Conservation (phyloP, 2,888 invertebrate genomes). For the Pegoplata infirma region DNA sequence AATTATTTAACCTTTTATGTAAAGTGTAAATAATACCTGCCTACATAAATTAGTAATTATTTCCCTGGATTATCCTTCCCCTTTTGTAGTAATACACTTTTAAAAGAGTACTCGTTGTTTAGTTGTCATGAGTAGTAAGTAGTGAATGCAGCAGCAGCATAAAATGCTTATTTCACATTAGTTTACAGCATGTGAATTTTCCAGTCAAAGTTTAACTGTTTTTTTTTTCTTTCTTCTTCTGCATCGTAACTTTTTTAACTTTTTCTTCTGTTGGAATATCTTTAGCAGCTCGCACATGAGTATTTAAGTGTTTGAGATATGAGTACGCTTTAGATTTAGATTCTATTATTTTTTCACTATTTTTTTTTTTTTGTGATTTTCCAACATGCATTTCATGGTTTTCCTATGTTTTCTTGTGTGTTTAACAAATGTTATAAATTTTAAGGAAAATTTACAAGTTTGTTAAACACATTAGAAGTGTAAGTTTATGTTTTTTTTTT, state of each 20-base stretch:
- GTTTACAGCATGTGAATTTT: conserved; percentile 61
- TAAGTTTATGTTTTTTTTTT: conserved; percentile 55
- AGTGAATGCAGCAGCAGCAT: conserved; percentile 31
- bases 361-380: conserved; percentile 3
- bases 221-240: conserved; percentile 13
- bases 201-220: conserved; percentile 63
- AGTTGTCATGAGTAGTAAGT: conserved; percentile 4
- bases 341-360: conserved; percentile 35
- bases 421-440: conserved; percentile 58
- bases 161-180: conserved; percentile 55
- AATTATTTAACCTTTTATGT: too few relatives aligned
- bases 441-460: conserved; percentile 59
- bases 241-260: conserved; percentile 29
- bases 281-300: conserved; percentile 22
- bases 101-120: conserved; percentile 41
- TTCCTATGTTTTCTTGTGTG: conserved; percentile 10
- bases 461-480: conserved; percentile 60
- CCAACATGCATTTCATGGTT: conserved; percentile 36
- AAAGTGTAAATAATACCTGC: too few relatives aligned
- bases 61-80: conserved; percentile 28
- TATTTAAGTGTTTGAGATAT: conserved; percentile 56
- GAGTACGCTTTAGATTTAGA: conserved; percentile 60
- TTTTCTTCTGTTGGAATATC: not conserved
- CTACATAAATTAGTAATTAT: too few relatives aligned
- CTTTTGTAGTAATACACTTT: not conserved